Conservation (phyloP, 2,797 vertebrate species). For the Arctocebus calabarensis region DNA sequence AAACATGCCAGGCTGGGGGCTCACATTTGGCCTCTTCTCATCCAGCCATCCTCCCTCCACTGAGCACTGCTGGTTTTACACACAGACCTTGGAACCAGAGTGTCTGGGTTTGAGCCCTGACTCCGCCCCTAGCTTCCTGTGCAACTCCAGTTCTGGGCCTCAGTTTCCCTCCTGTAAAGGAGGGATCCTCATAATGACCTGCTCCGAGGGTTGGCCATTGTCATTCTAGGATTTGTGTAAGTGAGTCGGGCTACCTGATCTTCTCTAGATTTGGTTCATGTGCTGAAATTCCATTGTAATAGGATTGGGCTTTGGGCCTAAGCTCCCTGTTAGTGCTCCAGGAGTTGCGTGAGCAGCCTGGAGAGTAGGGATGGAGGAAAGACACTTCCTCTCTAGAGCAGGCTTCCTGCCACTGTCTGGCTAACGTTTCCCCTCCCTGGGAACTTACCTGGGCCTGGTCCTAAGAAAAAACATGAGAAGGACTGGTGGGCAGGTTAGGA, state of each 20-base stretch:
- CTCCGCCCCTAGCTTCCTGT: rapidly evolving
- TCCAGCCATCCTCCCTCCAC: neutral
- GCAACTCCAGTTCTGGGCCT: neutral
- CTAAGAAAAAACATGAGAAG: neutral
- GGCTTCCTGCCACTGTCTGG: neutral
- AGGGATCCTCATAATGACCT: neutral
- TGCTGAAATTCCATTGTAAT: neutral
- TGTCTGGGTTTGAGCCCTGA: neutral
- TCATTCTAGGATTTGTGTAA: neutral
- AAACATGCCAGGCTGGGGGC: neutral
- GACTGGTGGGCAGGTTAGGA: neutral
- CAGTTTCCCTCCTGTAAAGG: neutral
- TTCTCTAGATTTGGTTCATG: neutral
- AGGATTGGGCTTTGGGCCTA: neutral
- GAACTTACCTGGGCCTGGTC: neutral
- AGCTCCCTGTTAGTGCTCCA: neutral
- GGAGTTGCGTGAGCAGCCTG: neutral
- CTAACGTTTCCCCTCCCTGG: neutral
- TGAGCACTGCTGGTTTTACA: neutral
- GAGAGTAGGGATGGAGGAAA: neutral
- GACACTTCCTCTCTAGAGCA: neutral
- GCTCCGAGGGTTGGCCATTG: neutral
- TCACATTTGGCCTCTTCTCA: neutral
- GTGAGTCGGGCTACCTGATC: neutral
- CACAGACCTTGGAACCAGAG: neutral